A percentile compares a stretch with the other conserved stretches of the same genome.
Conservation (phyloP, 2,797 vertebrate genomes). For the Neosilurus hyrtlii region DNA sequence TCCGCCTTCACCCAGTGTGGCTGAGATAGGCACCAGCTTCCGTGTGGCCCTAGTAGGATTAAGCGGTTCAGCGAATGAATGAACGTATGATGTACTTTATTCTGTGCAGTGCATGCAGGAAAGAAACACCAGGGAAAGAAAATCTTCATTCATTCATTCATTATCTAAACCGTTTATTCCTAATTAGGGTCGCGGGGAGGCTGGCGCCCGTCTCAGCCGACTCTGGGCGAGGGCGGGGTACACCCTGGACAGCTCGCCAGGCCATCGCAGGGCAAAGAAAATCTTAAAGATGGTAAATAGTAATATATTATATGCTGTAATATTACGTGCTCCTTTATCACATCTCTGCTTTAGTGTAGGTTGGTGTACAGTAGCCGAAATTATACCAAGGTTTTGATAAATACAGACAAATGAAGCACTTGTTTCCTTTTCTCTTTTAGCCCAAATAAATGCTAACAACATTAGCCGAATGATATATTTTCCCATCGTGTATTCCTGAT, state of each 20-base stretch:
- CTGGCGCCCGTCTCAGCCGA: no score
- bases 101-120: conserved; percentile 7
- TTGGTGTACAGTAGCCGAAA: conserved; percentile 4
- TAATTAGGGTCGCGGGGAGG: no score
- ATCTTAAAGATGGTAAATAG: neutral
- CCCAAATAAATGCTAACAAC: no score
- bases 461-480: neutral
- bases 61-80: no score
- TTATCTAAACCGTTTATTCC: no score
- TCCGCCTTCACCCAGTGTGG: no score
- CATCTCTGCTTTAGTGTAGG: conserved; percentile 14
- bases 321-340: neutral
- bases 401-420: neutral
- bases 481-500: conserved; percentile 11
- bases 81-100: neutral
- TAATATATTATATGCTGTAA: neutral
- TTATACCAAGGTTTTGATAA: conserved; percentile 6
- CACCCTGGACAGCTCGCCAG: no score
- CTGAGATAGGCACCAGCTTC: no score
- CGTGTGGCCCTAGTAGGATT: no score
- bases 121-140: neutral
- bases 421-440: neutral
- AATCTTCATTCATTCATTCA: no score
- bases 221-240: no score
- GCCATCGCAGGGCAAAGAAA: no score